Evolutionary conservation across 2,797 vertebrate species (phyloP).

Genomic region (Carduelis carduelis): DNA sequence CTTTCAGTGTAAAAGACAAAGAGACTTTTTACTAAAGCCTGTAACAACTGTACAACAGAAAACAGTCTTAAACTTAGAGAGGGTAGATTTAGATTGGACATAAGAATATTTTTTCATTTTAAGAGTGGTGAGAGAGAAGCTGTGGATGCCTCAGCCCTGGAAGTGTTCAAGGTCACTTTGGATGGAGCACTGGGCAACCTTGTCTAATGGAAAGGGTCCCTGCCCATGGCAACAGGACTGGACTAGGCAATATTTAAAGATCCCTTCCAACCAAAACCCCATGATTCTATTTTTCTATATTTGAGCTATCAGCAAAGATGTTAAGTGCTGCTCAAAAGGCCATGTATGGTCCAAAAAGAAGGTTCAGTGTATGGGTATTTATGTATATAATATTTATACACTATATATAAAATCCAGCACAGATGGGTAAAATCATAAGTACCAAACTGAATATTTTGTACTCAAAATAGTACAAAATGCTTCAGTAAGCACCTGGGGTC

Average conservation of each 20-base stretch:
- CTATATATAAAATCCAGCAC: neutral
- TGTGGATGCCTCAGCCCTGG: neutral
- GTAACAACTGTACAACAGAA: neutral
- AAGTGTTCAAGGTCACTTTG: neutral
- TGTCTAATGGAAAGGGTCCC: neutral
- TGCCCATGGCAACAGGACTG: neutral
- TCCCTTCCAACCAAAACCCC: neutral
- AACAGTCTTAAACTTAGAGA: neutral
- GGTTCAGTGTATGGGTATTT: neutral
- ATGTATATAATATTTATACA: neutral
- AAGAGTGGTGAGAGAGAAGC: neutral
- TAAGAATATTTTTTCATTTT: neutral
- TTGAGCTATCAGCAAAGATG: neutral
- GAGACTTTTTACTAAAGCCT: neutral
- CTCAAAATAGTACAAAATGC: neutral
- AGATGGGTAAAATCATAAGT: neutral
- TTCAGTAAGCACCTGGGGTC: neutral
- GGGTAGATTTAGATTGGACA: neutral
- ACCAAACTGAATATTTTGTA: neutral
- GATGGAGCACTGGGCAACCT: neutral
- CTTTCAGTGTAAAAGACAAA: neutral
- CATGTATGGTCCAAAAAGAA: neutral
- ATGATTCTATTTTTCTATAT: neutral
- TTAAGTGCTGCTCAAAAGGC: neutral
- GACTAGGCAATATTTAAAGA: neutral